phyloP scores from a whole-genome alignment of 2,113 vertebrate species.

The Carassius gibelio region DNA sequence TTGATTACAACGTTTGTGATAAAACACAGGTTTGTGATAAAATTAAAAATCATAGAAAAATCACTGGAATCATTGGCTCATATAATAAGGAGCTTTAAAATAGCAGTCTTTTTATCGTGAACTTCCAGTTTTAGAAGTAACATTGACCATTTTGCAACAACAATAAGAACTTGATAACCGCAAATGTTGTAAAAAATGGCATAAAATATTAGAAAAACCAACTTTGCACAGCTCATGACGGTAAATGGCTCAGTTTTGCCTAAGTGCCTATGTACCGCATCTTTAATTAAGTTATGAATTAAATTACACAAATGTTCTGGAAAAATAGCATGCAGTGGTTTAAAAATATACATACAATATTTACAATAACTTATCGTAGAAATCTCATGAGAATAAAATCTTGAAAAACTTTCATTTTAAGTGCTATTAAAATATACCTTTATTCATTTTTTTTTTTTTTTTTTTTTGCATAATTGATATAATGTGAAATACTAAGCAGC shows the following conservation, averaged over 20 bases:
- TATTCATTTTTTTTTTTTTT: neutral
- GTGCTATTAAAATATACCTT: slow-evolving; percentile 18
- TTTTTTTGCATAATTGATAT: neutral
- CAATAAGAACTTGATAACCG: neutral
- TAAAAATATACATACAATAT: slow-evolving; percentile 6
- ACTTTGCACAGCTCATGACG: neutral
- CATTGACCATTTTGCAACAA: neutral
- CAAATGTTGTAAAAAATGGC: neutral
- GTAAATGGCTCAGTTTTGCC: neutral
- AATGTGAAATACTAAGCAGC: neutral
- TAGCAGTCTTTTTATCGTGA: neutral
- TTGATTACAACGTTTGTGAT: neutral
- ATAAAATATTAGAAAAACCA: neutral
- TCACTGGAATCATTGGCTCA: neutral
- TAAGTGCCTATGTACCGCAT: neutral
- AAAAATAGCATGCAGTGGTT: no score
- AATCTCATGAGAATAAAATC: neutral
- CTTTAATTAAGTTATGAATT: neutral
- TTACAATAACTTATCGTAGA: slow-evolving; percentile 1
- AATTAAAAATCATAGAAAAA: neutral
- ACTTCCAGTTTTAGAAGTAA: neutral
- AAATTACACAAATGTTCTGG: no score
- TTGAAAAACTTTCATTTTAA: neutral
- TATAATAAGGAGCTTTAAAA: neutral
- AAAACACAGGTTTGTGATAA: neutral